phyloP scores from a whole-genome alignment of 1,140 invertebrate genomes.

The Diabrotica virgifera region DNA sequence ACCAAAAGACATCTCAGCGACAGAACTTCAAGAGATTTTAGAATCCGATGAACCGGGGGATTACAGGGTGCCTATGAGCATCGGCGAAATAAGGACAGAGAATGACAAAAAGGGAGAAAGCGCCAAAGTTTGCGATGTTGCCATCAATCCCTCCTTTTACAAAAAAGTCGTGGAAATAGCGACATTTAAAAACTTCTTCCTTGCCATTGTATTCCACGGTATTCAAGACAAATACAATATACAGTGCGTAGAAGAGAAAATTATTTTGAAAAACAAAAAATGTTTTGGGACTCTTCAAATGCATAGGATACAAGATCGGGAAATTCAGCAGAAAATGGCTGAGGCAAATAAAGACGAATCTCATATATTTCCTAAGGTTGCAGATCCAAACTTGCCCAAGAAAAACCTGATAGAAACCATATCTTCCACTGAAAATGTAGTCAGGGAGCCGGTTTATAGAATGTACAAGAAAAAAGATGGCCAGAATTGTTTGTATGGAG shows the following conservation, averaged over 20 bases:
- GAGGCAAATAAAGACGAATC: conserved; percentile 24
- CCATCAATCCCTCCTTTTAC: conserved; percentile 71
- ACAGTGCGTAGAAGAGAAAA: conserved; percentile 59
- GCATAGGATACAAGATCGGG: conserved; percentile 67
- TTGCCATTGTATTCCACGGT: conserved; percentile 72
- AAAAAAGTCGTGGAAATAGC: conserved; percentile 64
- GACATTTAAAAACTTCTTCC: conserved; percentile 71
- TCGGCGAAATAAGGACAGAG: conserved; percentile 75
- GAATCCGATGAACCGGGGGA: conserved; percentile 67
- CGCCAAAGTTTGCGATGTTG: conserved; percentile 73
- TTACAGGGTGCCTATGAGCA: conserved; percentile 84
- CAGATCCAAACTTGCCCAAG: conserved; percentile 45
- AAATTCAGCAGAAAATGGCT: conserved; percentile 53
- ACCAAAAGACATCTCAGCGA: conserved; percentile 76
- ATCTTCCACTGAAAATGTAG: conserved; percentile 27
- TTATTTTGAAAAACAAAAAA: conserved; percentile 60
- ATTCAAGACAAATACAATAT: conserved; percentile 70
- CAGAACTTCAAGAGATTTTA: conserved; percentile 67
- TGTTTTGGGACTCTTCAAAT: conserved; percentile 68
- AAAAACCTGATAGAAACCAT: conserved; percentile 36
- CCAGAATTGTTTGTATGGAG: conserved; percentile 46
- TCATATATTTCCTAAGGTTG: conserved; percentile 45
- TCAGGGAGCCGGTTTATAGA: conserved; percentile 45
- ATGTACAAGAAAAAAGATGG: conserved; percentile 45
- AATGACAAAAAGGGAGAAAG: conserved; percentile 71